phyloP scores from a whole-genome alignment of 1,140 invertebrate species.

The Diorhabda carinulata region DNA sequence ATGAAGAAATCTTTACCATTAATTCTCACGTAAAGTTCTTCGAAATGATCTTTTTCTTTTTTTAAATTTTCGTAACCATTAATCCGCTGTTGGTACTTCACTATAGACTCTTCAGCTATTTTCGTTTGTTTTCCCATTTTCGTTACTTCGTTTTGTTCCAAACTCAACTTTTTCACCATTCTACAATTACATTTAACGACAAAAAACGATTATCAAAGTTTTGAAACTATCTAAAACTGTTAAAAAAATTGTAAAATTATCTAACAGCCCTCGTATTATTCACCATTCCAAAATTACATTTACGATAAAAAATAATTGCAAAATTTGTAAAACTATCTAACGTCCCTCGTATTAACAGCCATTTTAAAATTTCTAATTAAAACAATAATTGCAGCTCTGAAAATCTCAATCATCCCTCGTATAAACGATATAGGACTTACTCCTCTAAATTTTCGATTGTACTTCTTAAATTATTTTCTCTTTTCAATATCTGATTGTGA shows the following conservation, averaged over 20 bases:
- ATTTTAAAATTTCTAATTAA: background rate
- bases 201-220: too few relatives aligned
- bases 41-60: conserved; percentile 5
- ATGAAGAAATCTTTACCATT: background rate
- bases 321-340: background rate
- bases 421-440: background rate
- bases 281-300: background rate
- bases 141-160: background rate
- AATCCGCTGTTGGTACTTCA: background rate
- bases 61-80: conserved; percentile 11
- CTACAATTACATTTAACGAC: background rate
- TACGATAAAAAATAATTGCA: background rate
- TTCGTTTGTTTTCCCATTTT: background rate
- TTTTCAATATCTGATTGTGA: conserved; percentile 11
- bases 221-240: too few relatives aligned
- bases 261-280: background rate
- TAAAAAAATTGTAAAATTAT: too few relatives aligned
- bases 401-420: background rate
- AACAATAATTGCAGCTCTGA: background rate
- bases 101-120: conserved; percentile 8
- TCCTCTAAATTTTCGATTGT: conserved; percentile 6
- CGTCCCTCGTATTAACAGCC: background rate
- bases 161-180: conserved; percentile 5
- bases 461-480: background rate
- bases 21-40: conserved; percentile 7